These are phyloP conservation scores for Branchipolynoe longqiensis DNA, from an alignment of 2,888 invertebrate genomes.

Conservation along the genomic window DNA sequence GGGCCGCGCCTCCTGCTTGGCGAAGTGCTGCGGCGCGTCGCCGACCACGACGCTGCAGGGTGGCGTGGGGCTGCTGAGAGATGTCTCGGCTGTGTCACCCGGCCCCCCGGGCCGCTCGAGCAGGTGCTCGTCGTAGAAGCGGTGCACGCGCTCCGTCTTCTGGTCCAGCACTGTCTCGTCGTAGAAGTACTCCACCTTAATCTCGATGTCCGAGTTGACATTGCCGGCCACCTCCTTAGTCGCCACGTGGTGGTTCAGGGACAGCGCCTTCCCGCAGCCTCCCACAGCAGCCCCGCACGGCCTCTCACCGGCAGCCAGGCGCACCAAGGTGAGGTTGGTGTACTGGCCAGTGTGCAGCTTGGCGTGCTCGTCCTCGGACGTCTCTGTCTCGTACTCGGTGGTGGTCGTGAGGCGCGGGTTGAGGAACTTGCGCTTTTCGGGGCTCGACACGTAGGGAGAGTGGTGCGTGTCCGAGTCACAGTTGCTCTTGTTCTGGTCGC, in stretches of 20 bases:
- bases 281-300: not conserved
- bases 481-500: slow-evolving; percentile 64
- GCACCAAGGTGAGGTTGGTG: slow-evolving; percentile 51
- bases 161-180: slow-evolving; percentile 79
- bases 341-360: slow-evolving; percentile 56
- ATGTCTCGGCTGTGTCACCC: slow-evolving; percentile 52
- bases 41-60: slow-evolving; percentile 12
- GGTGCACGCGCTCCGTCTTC: slow-evolving; percentile 77
- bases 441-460: slow-evolving; percentile 1
- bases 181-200: slow-evolving; percentile 77
- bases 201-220: slow-evolving; percentile 58
- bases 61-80: slow-evolving; percentile 47
- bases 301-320: not conserved
- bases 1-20: slow-evolving; percentile 38
- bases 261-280: not conserved
- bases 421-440: slow-evolving; percentile 37
- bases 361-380: slow-evolving; percentile 66
- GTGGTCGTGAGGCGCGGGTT: slow-evolving; percentile 31
- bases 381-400: slow-evolving; percentile 69
- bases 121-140: slow-evolving; percentile 60
- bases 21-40: not conserved
- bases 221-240: slow-evolving; percentile 31
- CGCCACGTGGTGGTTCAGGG: not conserved
- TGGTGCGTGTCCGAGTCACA: slow-evolving; percentile 24
- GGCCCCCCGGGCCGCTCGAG: not conserved